Evolutionary conservation across 2,888 invertebrate species (phyloP).

Genomic region (Cephus sareptanus): DNA sequence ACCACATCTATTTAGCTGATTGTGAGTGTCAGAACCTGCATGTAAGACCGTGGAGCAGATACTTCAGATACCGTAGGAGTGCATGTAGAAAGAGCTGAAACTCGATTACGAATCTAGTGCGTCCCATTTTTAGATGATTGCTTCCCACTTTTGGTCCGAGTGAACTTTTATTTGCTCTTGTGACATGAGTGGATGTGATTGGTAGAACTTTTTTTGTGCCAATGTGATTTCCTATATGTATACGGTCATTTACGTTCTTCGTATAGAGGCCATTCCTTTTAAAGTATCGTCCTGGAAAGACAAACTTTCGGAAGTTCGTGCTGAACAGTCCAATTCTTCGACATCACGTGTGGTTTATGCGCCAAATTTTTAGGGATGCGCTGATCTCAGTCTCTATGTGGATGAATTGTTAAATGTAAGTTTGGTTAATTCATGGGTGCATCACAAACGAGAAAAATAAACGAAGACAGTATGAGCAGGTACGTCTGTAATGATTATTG

Average conservation of each 20-base stretch:
- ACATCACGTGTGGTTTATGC: not conserved
- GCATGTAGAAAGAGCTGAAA: not conserved
- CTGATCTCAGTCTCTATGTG: not conserved
- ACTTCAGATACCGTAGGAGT: not conserved
- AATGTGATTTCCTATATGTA: not conserved
- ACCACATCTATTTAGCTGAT: too few relatives aligned
- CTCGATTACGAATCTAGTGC: not conserved
- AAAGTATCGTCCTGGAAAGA: not conserved
- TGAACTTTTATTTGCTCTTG: not conserved
- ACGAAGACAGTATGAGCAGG: constrained; percentile 48
- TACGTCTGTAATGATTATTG: constrained; percentile 27
- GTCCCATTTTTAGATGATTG: not conserved
- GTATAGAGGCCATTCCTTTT: not conserved
- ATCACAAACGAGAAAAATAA: constrained; percentile 45
- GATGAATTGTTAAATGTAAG: not conserved
- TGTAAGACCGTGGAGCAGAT: not conserved
- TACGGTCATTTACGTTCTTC: not conserved
- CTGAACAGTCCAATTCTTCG: not conserved
- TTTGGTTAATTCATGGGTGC: constrained; percentile 51
- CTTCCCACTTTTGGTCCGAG: not conserved
- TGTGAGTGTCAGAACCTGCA: too few relatives aligned
- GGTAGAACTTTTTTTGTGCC: not conserved
- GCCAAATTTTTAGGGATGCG: not conserved
- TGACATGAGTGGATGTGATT: not conserved
- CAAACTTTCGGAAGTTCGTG: not conserved